Evolutionary conservation across 2,113 vertebrate species (phyloP), one percentile per base, ranked within the genome.

Genomic region (Synchiropus splendidus): DNA sequence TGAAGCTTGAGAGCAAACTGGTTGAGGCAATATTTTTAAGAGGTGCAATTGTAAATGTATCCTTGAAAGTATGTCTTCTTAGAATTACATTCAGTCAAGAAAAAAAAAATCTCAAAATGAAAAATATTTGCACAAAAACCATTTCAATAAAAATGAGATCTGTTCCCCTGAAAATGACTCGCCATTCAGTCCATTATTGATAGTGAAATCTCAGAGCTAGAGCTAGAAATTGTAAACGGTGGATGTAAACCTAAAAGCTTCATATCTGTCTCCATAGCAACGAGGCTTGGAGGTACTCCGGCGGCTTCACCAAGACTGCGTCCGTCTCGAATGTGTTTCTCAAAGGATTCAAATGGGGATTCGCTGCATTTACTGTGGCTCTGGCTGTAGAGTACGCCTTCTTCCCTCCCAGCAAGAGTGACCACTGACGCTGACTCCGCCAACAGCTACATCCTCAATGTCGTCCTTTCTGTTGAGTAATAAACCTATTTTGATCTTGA

Each of bases 301-400:
- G 92, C 31, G 80, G 68, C 40, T 97, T 87, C 52, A 61, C 85
- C 39, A 80, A 81, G 32, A 79, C 88, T 15, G 58, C 79, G 51
- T 86, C 87, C 30, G 4, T 97, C 35, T 33, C 58, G 12, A 75
- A 89, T 0, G 73, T 89, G 14, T 4, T 94, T 15, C 12, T 87
- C 15, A 91, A 63, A 68, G 94, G 94, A 42, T 84, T 98, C 78
- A 92, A 89, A 61, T 92, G 87, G 85, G 94, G 95, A 53, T 90
- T 89, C 78, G 83, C 82, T 49, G 94, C 94, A 6, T 97, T 97
- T 2, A 79, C 91, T 15, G 72, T 92, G 16, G 87, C 92, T 36
- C 64, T 90, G 44, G 92, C 89, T 5, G 78, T 92, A 17, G 95
- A 99, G 65, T 97, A 99, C 57, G 18, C 79, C 2, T 45, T 95